Evolutionary conservation across 2,113 vertebrate genomes (phyloP), one percentile per base, ranked within the genome.

Genomic region (Sander vitreus): DNA sequence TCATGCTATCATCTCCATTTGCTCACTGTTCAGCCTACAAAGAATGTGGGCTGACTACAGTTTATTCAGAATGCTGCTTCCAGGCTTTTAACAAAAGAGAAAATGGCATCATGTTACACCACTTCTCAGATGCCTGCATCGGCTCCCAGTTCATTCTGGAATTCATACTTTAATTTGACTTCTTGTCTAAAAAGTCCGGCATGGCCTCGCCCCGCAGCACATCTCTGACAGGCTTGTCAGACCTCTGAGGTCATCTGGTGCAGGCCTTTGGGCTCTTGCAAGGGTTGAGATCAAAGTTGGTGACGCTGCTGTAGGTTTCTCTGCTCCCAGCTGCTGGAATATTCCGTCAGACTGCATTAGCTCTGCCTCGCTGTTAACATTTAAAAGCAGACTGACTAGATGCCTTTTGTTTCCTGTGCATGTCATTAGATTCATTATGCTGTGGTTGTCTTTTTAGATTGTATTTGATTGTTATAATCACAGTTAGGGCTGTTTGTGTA

Each of bases 341-440:
- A 25, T 18, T 48, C 64, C 71, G 59, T 66, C 74, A 73, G 67
- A 33, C 1, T 39, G n/a, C 16, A 72, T 76, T 57, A 65, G 43
- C 10, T 58, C 48, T 14, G 60, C 51, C 23, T 63, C 33, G 19
- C n/a, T 7, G 58, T 71, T 57, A 39, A 50, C 21, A 63, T 63
- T 13, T 23, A 23, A 50, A 58, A 65, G 13, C 16, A 54, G 65
- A 6, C 33, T 23, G 19, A 59, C 27, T 43, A 51, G 19, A 53
- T 71, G 18, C 13, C 15, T 2, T n/a, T 62, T 25, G 33, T 59
- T 77, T 65, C 25, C 11, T 53, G 15, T 69, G 47, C 23, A 11
- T 67, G 62, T 30, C 8, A 74, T 54, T 39, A 30, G 45, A 21
- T 68, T 69, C 6, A 15, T 66, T 55, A 57, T 50, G n/a, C 45